Base-by-base conservation (phyloP, 2,113 vertebrate genomes). In the Strix uralensis region DNA sequence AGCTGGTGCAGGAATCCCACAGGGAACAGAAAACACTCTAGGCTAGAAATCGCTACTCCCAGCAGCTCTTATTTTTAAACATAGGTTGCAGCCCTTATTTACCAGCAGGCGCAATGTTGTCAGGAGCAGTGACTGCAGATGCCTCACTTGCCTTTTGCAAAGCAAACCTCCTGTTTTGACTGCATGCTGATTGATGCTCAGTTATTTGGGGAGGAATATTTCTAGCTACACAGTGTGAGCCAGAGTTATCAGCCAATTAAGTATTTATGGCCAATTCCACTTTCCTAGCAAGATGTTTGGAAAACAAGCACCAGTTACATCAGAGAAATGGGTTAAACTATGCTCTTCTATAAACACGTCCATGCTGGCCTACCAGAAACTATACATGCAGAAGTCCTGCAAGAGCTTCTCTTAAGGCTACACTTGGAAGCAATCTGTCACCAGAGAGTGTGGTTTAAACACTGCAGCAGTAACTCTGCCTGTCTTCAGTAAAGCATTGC, bases 51-150 rank as follows among this genome's bases (percentile, higher is more conserved):
- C 82, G 27, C 88, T 90, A 47, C 30, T 96, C 46, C 29, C 88
- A 90, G 85, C 75, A 92, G 93, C 81, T 96, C 89, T 91, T 84
- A 30, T 92, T 95, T 95, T 91, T 87, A 92, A 95, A 46, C 84
- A 71, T 13, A 74, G 93, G 94, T 69, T 95, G 89, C 93, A 96
- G 93, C 85, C 82, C 49, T 82, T 86, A 75, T 80, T 96, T 88
- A 82, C 87, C 96, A 92, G 93, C 93, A 96, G 92, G 94, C 27
- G 1, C 70, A 20, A 3, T 12, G 6, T 4, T 72, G 89, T 82
- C 11, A 22, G 91, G 73, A 95, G 89, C 10, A 13, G 70, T 5
- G 73, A 29, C 84, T 75, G 92, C 30, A 19, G 92, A 61, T 62
- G 81, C 78, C 52, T 15, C 3, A 1, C 55, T 81, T 57, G 51